Evolutionary conservation across 92 coral and sea anemone genomes (phyloP).

Genomic region (Zoanthus gigantus): DNA sequence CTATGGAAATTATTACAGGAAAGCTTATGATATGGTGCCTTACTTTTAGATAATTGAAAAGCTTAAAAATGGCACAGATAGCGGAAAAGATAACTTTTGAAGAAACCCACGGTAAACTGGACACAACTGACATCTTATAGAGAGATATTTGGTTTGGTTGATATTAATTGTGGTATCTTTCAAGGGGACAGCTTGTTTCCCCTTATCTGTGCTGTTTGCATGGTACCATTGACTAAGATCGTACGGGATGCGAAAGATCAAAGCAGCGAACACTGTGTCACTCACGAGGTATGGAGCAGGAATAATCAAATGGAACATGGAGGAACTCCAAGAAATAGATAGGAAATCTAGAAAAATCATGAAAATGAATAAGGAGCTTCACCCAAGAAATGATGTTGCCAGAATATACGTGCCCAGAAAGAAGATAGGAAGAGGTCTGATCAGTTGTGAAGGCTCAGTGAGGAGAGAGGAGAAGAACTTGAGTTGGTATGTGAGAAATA

Average conservation of each 20-base stretch:
- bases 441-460: too few species aligned
- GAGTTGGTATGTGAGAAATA: too few species aligned
- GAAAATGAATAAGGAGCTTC: too few species aligned
- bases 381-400: too few species aligned
- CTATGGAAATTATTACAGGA: conserved; percentile 58
- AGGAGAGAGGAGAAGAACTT: too few species aligned
- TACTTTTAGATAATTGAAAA: conserved; percentile 59
- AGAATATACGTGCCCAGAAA: too few species aligned
- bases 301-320: too few species aligned
- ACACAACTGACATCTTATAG: conserved; percentile 25
- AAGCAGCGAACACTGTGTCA: too few species aligned
- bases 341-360: too few species aligned
- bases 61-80: conserved; percentile 35
- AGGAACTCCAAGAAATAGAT: too few species aligned
- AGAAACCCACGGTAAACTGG: conserved; percentile 54
- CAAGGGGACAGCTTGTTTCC: conserved; percentile 40
- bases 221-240: conserved; percentile 36
- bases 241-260: background rate
- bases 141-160: conserved; percentile 29
- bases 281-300: too few species aligned
- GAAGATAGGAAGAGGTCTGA: too few species aligned
- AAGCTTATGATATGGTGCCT: conserved; percentile 61
- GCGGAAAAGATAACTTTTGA: conserved; percentile 49
- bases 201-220: background rate
- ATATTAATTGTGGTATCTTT: conserved; percentile 38